Evolutionary conservation across 35 echinoderm and acorn worm species (phyloP).

Genomic region (Nesometra sesokonis): DNA sequence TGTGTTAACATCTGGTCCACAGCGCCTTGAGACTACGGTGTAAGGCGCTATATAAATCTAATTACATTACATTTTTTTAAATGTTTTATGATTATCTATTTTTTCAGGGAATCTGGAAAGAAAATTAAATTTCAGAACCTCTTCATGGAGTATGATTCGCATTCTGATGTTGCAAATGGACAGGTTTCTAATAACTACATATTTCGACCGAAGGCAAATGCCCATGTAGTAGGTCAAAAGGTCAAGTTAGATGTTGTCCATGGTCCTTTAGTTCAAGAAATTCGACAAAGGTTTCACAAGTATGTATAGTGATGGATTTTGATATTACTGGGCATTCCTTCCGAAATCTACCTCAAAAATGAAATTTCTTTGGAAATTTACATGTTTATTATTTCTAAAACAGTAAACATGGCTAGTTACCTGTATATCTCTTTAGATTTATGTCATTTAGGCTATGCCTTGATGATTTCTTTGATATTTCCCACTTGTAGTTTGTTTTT

Average conservation of each 20-base stretch:
- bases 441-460: too few species aligned
- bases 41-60: too few species aligned
- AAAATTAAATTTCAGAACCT: constrained; percentile 7
- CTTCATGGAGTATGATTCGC: constrained; percentile 48
- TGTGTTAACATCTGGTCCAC: not conserved
- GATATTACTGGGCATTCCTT: too few species aligned
- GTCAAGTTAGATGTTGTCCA: constrained; percentile 20
- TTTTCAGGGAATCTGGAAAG: constrained; percentile 16
- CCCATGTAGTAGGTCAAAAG: constrained; percentile 5
- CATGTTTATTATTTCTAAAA: too few species aligned
- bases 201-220: constrained; percentile 29
- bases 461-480: too few species aligned
- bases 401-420: too few species aligned
- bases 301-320: too few species aligned
- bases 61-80: too few species aligned
- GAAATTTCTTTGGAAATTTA: too few species aligned
- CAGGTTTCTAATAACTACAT: constrained; percentile 44
- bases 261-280: constrained; percentile 44
- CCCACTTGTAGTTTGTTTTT: not conserved
- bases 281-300: constrained; percentile 41
- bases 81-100: not conserved
- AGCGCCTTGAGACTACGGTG: too few species aligned
- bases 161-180: constrained; percentile 38
- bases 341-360: too few species aligned
- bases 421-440: too few species aligned